phyloP scores from a whole-genome alignment of 2,888 invertebrate genomes.

The Bellardia pandia region DNA sequence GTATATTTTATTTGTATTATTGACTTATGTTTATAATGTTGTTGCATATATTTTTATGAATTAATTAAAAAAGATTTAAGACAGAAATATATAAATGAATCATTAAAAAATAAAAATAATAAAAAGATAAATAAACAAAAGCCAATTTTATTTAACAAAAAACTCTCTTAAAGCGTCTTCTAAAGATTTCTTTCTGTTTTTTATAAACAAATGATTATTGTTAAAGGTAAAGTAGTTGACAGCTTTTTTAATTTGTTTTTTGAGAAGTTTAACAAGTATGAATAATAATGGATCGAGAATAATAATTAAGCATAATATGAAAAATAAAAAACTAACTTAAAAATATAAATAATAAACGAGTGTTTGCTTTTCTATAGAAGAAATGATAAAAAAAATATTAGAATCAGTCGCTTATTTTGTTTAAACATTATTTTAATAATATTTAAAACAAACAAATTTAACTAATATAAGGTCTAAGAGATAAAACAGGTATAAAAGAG shows the following conservation, averaged over 20 bases:
- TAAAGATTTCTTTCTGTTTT: neutral
- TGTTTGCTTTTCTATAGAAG: constrained; percentile 16
- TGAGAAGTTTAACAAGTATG: constrained; percentile 1
- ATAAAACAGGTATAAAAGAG: constrained; percentile 14
- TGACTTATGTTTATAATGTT: constrained; percentile 50
- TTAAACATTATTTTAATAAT: constrained; percentile 29
- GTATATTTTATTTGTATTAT: constrained; percentile 38
- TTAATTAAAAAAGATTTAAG: constrained; percentile 59
- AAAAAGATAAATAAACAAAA: constrained; percentile 34
- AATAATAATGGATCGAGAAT: constrained; percentile 20
- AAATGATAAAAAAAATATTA: constrained; percentile 11
- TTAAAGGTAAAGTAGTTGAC: constrained; percentile 8
- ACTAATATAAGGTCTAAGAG: neutral
- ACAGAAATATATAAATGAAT: constrained; percentile 60
- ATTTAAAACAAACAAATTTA: constrained; percentile 54
- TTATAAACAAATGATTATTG: constrained; percentile 39
- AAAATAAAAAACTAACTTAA: constrained; percentile 65
- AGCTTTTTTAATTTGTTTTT: neutral
- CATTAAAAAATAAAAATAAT: constrained; percentile 36
- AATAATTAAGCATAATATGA: constrained; percentile 38
- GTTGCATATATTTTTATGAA: constrained; percentile 57
- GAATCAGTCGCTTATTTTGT: constrained; percentile 32
- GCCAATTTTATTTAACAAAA: constrained; percentile 17
- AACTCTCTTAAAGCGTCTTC: neutral
- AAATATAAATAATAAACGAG: constrained; percentile 59